Base-by-base conservation (phyloP, 2,888 invertebrate genomes). In the Petrolisthes cinctipes region DNA sequence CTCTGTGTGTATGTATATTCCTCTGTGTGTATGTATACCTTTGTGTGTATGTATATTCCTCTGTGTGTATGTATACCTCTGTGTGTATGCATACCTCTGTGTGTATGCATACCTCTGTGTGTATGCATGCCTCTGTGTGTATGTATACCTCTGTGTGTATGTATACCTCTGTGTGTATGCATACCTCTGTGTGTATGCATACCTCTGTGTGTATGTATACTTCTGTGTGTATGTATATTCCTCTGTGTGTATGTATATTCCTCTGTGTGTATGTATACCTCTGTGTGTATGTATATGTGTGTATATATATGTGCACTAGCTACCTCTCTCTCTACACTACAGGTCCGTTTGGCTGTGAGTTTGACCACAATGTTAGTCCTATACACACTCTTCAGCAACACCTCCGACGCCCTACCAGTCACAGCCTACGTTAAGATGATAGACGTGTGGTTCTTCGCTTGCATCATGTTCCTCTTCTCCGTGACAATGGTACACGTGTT, bases 361-460 rank as follows among this genome's bases (percentile, higher is more conserved):
- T 56, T 86, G 23, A 86, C 86, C n/a, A 86, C 86, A 9, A 56
- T 86, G 51, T 71, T 86, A 37, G 86, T 86, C 51, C 51, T 86
- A 56, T 86, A 86, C 73, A 86, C 86, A 4, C 86, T 86, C 83
- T 86, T 86, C 86, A 86, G 83, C 86, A 86, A 83, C 83, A 86
- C 86, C 71, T 86, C 86, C 0, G 79, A 79, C 73, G 17, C 83
- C 71, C 83, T 86, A 56, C 86, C 86, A 37, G 79, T 73, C 71
- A 86, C 86, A 3, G 86, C 86, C 78, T 86, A 86, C 56, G 86
- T 86, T 71, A 86, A 86, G 82, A 86, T 86, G 86, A 82, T 86
- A 56, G 86, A 86, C 51, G 75, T 86, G 53, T 86, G 86, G 86
- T 86, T 86, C 83, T 86, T 86, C 53, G 76, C 76, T 83, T 79